Evolutionary conservation across 2,888 invertebrate genomes (phyloP), one percentile per base, ranked within the genome.

Genomic region (Tenthredo distinguenda): DNA sequence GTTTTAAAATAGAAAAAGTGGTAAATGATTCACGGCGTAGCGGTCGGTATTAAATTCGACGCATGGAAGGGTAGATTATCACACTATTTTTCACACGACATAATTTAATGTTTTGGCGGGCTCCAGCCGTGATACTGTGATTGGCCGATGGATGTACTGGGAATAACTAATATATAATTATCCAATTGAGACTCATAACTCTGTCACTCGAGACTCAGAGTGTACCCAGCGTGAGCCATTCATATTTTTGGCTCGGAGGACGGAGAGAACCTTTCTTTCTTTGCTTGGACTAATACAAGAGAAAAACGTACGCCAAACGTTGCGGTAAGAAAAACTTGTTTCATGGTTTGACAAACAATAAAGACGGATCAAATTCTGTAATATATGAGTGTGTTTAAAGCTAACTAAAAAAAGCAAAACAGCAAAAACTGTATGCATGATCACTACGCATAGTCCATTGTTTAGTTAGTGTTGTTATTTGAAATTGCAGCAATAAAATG

Each of bases 131-230:
- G 88, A 77, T 88, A 89, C 87, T 86, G 88, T 88, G 91, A 92
- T 91, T 91, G 91, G 90, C 85, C 88, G 88, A 90, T 89, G 91
- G 88, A 88, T 87, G 91, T 87, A 88, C 89, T 89, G 89, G 90
- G 90, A 91, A 92, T 91, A 90, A 91, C 90, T 92, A 91, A 91
- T 90, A 89, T 88, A 91, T 92, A 92, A 93, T 93, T 92, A 93
- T 93, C 91, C 93, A 93, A 93, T 93, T 93, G 93, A 93, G 93
- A 92, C 91, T 92, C 91, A 92, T 92, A 90, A 92, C 90, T 91
- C 91, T 90, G 90, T 89, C 90, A 90, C 90, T 88, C 89, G 89
- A 90, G 90, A 88, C 87, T 87, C 88, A 88, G 89, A 89, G 88
- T 89, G 89, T 86, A 90, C 89, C 89, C 87, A 87, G 89, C 87